Evolutionary conservation across 2,113 vertebrate species (phyloP).

Genomic region (Mirounga angustirostris): DNA sequence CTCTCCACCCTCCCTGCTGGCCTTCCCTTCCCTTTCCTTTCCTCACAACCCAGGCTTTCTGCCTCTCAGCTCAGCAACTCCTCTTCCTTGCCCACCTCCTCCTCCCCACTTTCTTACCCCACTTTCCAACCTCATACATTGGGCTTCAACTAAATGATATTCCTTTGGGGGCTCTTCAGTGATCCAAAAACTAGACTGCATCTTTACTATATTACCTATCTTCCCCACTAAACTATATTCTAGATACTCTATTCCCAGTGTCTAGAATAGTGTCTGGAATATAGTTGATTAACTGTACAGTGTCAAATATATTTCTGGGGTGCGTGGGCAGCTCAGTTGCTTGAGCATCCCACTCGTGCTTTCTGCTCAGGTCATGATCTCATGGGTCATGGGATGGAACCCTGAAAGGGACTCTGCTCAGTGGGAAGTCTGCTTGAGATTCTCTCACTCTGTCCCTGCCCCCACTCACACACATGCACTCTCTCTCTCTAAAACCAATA

Average conservation of each 20-base stretch:
- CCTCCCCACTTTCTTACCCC: background rate
- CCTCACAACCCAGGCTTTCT: background rate
- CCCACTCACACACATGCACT: background rate
- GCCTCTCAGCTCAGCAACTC: background rate
- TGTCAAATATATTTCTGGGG: background rate
- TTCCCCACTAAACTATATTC: background rate
- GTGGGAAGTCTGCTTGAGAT: background rate
- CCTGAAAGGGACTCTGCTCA: background rate
- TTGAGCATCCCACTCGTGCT: background rate
- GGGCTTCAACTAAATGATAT: background rate
- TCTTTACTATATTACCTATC: background rate
- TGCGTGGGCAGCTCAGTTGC: accelerated
- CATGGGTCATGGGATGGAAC: background rate
- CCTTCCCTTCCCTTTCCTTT: background rate
- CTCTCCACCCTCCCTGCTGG: background rate
- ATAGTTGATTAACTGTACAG: background rate
- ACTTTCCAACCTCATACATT: background rate
- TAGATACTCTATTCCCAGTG: background rate
- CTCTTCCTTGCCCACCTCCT: background rate
- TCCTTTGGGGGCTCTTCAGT: background rate
- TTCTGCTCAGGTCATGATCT: background rate
- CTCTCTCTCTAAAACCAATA: background rate
- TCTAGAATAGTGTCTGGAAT: background rate
- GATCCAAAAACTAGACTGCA: background rate
- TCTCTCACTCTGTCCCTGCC: background rate